A percentile compares a stretch with the other conserved stretches of the same genome.
Evolutionary conservation across 2,888 invertebrate species (phyloP).

Genomic region (Iselma pallidipennis): DNA sequence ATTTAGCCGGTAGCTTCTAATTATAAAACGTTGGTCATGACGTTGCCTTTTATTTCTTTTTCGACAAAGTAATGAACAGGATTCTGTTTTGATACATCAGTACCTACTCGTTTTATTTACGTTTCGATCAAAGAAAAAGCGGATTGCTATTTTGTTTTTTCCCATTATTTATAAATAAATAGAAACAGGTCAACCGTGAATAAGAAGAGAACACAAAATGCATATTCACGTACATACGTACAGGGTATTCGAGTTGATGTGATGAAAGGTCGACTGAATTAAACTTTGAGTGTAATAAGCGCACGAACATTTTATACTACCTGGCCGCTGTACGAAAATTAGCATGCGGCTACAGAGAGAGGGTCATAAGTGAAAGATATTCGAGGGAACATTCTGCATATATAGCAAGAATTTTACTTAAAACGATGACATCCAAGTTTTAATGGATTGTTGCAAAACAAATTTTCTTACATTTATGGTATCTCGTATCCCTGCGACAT

Average conservation of each 20-base stretch:
- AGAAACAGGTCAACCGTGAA: neutral
- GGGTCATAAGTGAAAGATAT: neutral
- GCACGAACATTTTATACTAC: no score
- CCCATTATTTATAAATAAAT: neutral
- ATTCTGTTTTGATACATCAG: neutral
- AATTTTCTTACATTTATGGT: slow-evolving; percentile 22
- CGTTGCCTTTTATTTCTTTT: neutral
- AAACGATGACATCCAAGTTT: neutral
- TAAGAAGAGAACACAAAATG: neutral
- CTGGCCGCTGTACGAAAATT: no score
- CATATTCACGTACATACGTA: neutral
- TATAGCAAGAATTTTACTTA: neutral
- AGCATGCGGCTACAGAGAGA: no score
- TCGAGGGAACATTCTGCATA: neutral
- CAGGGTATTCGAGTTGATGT: no score
- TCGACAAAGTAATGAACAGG: neutral
- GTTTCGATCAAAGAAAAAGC: neutral
- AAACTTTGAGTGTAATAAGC: no score
- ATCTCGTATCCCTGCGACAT: slow-evolving; percentile 15
- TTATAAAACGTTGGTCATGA: slow-evolving; percentile 7
- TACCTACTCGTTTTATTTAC: neutral
- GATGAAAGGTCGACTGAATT: no score
- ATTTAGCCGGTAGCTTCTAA: slow-evolving; percentile 18
- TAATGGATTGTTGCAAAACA: slow-evolving; percentile 20
- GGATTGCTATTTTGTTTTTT: neutral